Percentiles rank a stretch among this genome's conserved stretches.
These are phyloP conservation scores for Atethmia centrago DNA, from an alignment of 2,888 invertebrate genomes.

Conservation along the genomic window DNA sequence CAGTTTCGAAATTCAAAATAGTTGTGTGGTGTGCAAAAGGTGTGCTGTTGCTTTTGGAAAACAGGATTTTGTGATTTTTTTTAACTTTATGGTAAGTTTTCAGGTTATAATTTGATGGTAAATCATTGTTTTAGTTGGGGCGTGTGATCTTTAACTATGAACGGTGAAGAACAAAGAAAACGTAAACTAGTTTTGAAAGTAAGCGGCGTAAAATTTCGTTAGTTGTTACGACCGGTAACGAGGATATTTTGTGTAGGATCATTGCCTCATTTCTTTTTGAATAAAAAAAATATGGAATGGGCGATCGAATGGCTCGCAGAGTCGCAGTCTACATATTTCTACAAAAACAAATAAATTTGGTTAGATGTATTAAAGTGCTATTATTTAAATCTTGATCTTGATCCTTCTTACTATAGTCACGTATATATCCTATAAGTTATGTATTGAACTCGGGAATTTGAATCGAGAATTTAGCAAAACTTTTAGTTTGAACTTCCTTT, in stretches of 20 bases:
- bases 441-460: neutral
- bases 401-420: neutral
- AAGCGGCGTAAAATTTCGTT: conserved; percentile 75
- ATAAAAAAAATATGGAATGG: conserved; percentile 18
- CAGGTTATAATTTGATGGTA: conserved; percentile 44
- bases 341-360: neutral
- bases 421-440: neutral
- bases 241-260: conserved; percentile 74
- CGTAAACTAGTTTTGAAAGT: conserved; percentile 83
- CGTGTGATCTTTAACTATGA: conserved; percentile 58
- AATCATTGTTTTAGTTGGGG: conserved; percentile 41
- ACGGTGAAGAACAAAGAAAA: conserved; percentile 79
- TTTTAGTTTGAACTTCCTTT: conserved; percentile 18
- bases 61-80: conserved; percentile 77
- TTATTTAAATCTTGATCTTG: neutral
- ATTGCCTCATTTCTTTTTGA: conserved; percentile 71
- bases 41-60: conserved; percentile 72
- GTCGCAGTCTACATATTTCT: conserved; percentile 8
- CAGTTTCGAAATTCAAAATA: conserved; percentile 71
- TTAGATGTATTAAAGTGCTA: neutral
- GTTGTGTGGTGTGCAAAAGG: conserved; percentile 78
- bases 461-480: neutral
- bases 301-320: conserved; percentile 18
- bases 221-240: conserved; percentile 67
- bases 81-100: conserved; percentile 80